These are phyloP conservation scores for Ips nitidus DNA, from an alignment of 1,140 invertebrate genomes.

Conservation along the genomic window DNA sequence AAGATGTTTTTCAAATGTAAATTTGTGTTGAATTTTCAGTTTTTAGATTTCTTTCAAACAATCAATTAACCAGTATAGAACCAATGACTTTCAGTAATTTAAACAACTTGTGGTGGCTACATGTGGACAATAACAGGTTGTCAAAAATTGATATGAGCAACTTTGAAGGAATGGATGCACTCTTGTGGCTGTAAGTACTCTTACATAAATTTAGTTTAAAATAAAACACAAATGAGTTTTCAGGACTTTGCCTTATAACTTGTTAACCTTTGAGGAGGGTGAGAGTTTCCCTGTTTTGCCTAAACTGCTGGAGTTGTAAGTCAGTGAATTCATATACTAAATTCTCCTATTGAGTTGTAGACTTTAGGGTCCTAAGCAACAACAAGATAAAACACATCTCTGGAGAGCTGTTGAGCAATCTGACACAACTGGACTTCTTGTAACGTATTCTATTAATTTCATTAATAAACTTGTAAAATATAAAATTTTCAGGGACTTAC, in stretches of 20 bases:
- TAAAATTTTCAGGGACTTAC: conserved; percentile 45
- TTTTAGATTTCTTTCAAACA: conserved; percentile 29
- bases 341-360: conserved; percentile 18
- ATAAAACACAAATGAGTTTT: background rate
- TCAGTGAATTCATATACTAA: conserved; percentile 23
- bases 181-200: conserved; percentile 25
- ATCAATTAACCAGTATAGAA: conserved; percentile 13
- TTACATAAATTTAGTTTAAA: background rate
- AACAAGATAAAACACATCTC: conserved; percentile 15
- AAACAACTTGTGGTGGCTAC: conserved; percentile 25
- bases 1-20: conserved; percentile 8
- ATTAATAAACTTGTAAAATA: conserved; percentile 9
- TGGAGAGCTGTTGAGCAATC: conserved; percentile 14
- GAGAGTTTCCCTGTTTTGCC: conserved; percentile 54
- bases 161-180: conserved; percentile 3
- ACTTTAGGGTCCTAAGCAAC: conserved; percentile 32
- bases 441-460: conserved; percentile 10
- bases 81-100: conserved; percentile 10
- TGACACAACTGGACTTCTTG: conserved; percentile 16
- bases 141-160: conserved; percentile 14
- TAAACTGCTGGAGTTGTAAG: conserved; percentile 59
- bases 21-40: background rate
- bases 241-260: conserved; percentile 56
- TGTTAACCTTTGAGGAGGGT: conserved; percentile 51
- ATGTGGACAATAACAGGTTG: conserved; percentile 25